Evolutionary conservation across 2,797 vertebrate genomes (phyloP).

Genomic region (Platyrinchus mystaceus): DNA sequence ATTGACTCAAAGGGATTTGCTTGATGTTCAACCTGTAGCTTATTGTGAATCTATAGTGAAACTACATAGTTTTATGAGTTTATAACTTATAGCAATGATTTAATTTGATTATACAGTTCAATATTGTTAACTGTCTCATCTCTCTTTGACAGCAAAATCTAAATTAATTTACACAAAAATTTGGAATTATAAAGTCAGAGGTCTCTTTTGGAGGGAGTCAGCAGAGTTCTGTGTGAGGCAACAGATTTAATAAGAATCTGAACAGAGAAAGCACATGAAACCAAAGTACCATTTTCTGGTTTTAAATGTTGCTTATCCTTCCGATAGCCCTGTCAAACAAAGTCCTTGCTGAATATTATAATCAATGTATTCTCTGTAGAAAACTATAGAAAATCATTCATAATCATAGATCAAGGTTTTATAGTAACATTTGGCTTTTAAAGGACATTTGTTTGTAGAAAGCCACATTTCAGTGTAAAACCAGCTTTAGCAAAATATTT

Average conservation of each 20-base stretch:
- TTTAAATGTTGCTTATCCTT: background rate
- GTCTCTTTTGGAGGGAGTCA: background rate
- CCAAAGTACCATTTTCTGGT: background rate
- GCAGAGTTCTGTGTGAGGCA: background rate
- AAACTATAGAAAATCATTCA: background rate
- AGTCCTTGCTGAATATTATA: background rate
- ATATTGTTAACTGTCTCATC: background rate
- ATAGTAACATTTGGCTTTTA: background rate
- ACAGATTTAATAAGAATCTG: background rate
- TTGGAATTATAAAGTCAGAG: background rate
- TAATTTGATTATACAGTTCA: background rate
- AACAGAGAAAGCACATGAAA: background rate
- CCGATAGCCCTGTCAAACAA: background rate
- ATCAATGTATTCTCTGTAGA: background rate
- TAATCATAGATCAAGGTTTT: background rate
- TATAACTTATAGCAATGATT: background rate
- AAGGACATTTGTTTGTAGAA: background rate
- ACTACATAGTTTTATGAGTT: constrained; percentile 6
- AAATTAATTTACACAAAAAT: background rate
- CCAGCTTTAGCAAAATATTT: background rate
- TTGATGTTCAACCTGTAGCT: background rate
- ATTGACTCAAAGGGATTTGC: background rate
- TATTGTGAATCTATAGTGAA: background rate
- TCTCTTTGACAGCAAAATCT: background rate
- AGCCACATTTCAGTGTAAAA: background rate